Base-by-base conservation (phyloP, 2,113 vertebrate genomes). In the Plecotus auritus region DNA sequence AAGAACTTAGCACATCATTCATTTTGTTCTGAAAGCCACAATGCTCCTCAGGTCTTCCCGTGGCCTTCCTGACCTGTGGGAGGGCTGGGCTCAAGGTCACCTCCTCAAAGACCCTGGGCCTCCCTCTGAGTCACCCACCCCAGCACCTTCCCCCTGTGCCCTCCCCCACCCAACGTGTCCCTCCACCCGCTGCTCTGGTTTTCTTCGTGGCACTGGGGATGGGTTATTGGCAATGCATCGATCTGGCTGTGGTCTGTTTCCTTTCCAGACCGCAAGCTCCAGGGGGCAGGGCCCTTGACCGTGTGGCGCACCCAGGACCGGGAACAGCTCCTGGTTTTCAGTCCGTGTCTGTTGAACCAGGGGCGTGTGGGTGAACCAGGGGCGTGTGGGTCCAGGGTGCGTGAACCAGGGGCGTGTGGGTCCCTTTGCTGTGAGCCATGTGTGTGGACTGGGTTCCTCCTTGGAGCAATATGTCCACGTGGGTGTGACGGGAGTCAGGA, bases 131-230 rank as follows among this genome's bases (percentile, higher is more conserved):
- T 59, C 2, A 1, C 11, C 37, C 12, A 61, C 9, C 22, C 56
- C 40, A 37, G 2, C 0, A 1, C 28, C 7, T 23, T 23, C 30
- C 22, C 7, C 28, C 23, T 2, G 0, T 28, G 1, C n/a, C 30
- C 17, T 23, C 6, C 23, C 0, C 32, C 3, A 2, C 13, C 20
- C 11, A n/a, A 18, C 10, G 4, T 10, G 1, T 0, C 2, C 0
- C 30, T 66, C 47, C 28, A 0, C 1, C 18, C 14, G 6, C 26
- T 28, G 9, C n/a, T 67, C 49, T 28, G 16, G 9, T 45, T 93
- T 54, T n/a, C 49, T 30, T 18, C 3, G 1, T 1, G 18, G 28
- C 12, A 9, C 18, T 26, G 0, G 9, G 17, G 47, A 85, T 42
- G 26, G 20, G 59, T 64, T 49, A 6, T 30, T 20, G 45, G 35